Conservation (phyloP, 2,888 invertebrate species). For the Torymus auratus region DNA sequence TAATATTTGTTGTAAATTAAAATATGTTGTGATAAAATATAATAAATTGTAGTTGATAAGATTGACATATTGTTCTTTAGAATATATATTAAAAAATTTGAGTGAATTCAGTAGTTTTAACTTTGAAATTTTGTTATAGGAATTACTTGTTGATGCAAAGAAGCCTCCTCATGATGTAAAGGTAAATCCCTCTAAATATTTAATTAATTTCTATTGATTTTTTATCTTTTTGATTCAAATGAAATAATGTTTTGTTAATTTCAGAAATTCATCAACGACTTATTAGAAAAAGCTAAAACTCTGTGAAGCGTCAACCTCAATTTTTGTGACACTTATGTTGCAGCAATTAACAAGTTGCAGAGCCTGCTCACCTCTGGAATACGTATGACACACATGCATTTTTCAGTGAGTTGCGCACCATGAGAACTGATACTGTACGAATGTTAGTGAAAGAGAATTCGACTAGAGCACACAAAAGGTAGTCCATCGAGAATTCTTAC, state of each 20-base stretch:
- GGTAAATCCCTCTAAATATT: slow-evolving; percentile 79
- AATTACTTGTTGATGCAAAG: slow-evolving; percentile 88
- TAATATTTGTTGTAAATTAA: slow-evolving; percentile 9
- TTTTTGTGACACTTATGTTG: slow-evolving; percentile 39
- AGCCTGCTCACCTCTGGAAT: slow-evolving; percentile 49
- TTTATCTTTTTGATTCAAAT: slow-evolving; percentile 39
- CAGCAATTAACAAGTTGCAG: slow-evolving; percentile 46
- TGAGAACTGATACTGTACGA: slow-evolving; percentile 55
- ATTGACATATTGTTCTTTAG: slow-evolving; percentile 33
- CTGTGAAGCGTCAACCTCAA: slow-evolving; percentile 79
- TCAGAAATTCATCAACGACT: slow-evolving; percentile 93
- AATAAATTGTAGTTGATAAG: slow-evolving; percentile 16
- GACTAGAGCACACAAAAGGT: slow-evolving; percentile 54
- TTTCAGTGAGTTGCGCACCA: slow-evolving; percentile 56
- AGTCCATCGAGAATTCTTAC: slow-evolving; percentile 54
- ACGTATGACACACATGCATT: slow-evolving; percentile 48
- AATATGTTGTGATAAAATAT: background rate
- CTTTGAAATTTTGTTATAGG: slow-evolving; percentile 76
- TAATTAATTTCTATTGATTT: slow-evolving; percentile 32
- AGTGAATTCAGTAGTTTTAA: too few relatives aligned
- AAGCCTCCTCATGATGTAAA: slow-evolving; percentile 92
- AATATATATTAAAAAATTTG: background rate
- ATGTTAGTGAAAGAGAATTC: slow-evolving; percentile 56
- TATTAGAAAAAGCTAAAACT: slow-evolving; percentile 92
- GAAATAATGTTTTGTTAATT: slow-evolving; percentile 73